phyloP scores from a whole-genome alignment of 2,113 vertebrate species.

The Tupaia chinensis region DNA sequence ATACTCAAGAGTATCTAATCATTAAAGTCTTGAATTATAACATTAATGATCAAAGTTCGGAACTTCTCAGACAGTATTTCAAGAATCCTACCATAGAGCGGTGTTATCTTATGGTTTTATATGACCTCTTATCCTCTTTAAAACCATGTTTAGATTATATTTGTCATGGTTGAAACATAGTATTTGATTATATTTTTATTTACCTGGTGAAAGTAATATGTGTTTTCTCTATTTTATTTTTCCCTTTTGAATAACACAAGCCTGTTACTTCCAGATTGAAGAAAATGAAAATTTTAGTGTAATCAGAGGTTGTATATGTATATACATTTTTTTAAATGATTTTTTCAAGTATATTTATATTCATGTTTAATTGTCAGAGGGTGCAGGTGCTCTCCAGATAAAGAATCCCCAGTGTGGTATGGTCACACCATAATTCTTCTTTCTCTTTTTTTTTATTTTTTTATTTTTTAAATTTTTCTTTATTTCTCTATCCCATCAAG shows the following conservation, averaged over 20 bases:
- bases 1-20: background rate
- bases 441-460: too few relatives aligned
- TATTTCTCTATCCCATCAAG: too few relatives aligned
- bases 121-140: background rate
- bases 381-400: too few relatives aligned
- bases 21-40: constrained; percentile 1
- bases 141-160: constrained; percentile 14
- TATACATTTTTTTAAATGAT: background rate
- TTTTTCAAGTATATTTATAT: background rate
- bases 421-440: too few relatives aligned
- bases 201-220: background rate
- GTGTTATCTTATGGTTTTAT: background rate
- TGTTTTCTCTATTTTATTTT: constrained; percentile 4
- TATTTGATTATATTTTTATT: constrained; percentile 34
- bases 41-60: constrained; percentile 16
- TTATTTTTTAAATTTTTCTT: too few relatives aligned
- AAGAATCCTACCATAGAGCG: background rate
- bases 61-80: background rate
- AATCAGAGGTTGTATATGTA: background rate
- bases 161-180: background rate
- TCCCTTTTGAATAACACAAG: constrained; percentile 42
- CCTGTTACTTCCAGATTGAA: background rate
- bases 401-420: too few relatives aligned
- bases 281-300: background rate
- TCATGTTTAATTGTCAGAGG: too few relatives aligned